Evolutionary conservation across 1,140 invertebrate species (phyloP), one percentile per base, ranked within the genome.

Genomic region (Arion vulgaris): DNA sequence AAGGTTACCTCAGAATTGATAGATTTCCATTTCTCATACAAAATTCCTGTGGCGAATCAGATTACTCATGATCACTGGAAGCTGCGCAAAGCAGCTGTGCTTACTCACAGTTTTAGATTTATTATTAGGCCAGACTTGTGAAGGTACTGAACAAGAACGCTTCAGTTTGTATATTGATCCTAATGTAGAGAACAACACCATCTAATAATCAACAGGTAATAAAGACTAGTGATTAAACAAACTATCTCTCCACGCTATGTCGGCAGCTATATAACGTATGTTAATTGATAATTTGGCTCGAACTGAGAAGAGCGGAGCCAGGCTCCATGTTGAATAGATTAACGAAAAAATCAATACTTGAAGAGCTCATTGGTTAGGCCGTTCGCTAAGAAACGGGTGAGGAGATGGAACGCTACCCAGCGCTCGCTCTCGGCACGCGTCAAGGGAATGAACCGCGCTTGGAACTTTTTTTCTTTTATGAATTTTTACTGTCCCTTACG

Each of bases 321-420:
- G 41, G 45, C 36, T 80, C 78, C 78, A 80, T 80, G 41, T 80
- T 80, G 78, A 80, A 80, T 80, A 71, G 78, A 80, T 80, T 80
- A 80, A 57, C 68, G 41, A 38, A 71, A 71, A 80, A 80, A 80
- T 80, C 78, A 26, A 80, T 80, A 71, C 38, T 45, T 71, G 4
- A 80, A 28, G 26, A 80, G 62, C 78, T 80, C 36, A 80, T 80
- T 80, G 78, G 78, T 80, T 71, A 80, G 62, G 34, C 66, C 13
- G 53, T 49, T 38, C 45, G 76, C 76, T 78, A 32, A 49, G 76
- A 38, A 51, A 51, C 41, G 41, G 73, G 28, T 45, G 73, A 75
- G 45, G 28, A 49, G 73, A 9, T 39, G 73, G 62, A 66, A 66
- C 62, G 5, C 23, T 23, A 57, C n/a, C 62, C 62, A 34, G 62